phyloP scores from a whole-genome alignment of 2,888 invertebrate species.

The Psylliodes chrysocephalus region DNA sequence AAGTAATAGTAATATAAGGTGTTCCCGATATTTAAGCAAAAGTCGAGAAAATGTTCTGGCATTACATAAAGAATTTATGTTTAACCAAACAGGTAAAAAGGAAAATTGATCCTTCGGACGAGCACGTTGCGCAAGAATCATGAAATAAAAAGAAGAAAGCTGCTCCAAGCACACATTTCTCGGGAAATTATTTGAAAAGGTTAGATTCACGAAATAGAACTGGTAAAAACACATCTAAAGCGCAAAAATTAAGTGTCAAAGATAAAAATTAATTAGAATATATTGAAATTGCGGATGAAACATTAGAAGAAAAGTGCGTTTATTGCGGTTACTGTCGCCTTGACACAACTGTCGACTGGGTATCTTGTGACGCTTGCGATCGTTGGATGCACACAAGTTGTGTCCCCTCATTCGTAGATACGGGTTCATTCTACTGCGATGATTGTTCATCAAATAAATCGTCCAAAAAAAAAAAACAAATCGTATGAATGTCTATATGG shows the following conservation, averaged over 20 bases:
- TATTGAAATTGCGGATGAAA: not conserved
- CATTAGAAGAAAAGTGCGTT: slow-evolving; percentile 16
- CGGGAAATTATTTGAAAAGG: slow-evolving; percentile 13
- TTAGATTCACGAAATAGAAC: not conserved
- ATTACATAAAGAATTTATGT: slow-evolving; percentile 4
- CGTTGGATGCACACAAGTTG: slow-evolving; percentile 31
- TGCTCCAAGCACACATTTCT: slow-evolving; percentile 10
- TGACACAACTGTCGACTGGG: slow-evolving; percentile 21
- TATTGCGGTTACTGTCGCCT: slow-evolving; percentile 25
- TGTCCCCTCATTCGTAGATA: slow-evolving; percentile 16
- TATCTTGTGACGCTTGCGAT: slow-evolving; percentile 28
- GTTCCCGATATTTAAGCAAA: slow-evolving; percentile 19
- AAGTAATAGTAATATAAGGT: slow-evolving; percentile 20
- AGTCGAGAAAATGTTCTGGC: slow-evolving; percentile 17
- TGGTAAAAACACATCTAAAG: not conserved
- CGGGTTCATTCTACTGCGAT: slow-evolving; percentile 4
- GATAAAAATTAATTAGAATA: not conserved
- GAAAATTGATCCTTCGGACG: slow-evolving; percentile 4
- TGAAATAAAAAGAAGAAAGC: slow-evolving; percentile 23
- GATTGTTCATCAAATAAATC: not conserved
- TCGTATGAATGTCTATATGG: slow-evolving; percentile 1
- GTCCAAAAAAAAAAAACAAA: not conserved
- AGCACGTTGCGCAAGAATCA: slow-evolving; percentile 19
- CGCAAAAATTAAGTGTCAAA: not conserved
- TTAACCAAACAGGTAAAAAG: slow-evolving; percentile 6